phyloP scores from a whole-genome alignment of 2,797 vertebrate genomes.

The Prionace glauca region DNA sequence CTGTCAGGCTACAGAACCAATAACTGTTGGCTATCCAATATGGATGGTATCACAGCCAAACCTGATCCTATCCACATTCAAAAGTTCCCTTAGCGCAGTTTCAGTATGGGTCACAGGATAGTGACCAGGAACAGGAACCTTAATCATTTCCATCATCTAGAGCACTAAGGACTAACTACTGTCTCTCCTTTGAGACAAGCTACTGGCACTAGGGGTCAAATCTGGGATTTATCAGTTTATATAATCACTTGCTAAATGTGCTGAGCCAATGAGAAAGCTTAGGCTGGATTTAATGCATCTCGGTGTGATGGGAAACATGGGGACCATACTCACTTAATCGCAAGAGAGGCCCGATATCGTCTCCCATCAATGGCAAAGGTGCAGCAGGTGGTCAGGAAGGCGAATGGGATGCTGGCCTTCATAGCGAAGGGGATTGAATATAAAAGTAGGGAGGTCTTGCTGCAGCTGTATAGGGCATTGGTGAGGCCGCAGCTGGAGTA shows the following conservation, averaged over 20 bases:
- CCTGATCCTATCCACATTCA: not conserved
- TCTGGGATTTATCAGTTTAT: not conserved
- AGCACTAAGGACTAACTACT: not conserved
- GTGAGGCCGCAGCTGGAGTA: no score
- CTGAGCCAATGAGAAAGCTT: not conserved
- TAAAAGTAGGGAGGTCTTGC: no score
- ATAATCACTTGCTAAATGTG: not conserved
- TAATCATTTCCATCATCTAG: not conserved
- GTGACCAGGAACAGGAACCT: not conserved
- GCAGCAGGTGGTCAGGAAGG: no score
- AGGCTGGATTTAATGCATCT: no score
- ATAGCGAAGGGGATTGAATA: no score
- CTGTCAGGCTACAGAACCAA: not conserved
- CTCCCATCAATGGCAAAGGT: no score
- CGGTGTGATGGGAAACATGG: no score
- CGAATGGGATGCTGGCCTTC: no score
- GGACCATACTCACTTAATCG: no score
- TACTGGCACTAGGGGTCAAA: not conserved
- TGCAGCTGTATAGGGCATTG: no score
- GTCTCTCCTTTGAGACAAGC: not conserved
- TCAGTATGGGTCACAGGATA: not conserved
- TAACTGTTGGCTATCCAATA: not conserved
- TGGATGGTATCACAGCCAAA: not conserved
- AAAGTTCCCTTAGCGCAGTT: not conserved
- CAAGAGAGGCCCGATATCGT: no score